Base-by-base conservation (phyloP, 2,113 vertebrate species). In the Pollimyrus isidori region DNA sequence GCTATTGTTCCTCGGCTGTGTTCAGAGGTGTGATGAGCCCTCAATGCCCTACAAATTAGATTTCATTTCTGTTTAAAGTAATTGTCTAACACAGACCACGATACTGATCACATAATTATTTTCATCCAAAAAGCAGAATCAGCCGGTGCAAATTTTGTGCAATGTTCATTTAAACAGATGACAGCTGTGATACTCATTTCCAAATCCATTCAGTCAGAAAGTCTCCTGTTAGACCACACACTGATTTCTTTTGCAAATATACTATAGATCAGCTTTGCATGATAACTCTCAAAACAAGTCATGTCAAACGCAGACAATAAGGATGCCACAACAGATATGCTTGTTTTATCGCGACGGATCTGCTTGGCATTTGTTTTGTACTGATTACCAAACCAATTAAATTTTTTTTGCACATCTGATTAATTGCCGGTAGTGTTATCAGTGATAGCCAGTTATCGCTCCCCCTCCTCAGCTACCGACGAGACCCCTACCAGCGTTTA, bases 21-120 rank as follows among this genome's bases (percentile, higher is more conserved):
- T 42, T 42, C 73, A 80, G 35, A 42, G 3, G 15, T 80, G 35
- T 42, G 73, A 69, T 42, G 35, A 6, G 7, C 39, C 35, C 35
- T 80, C 35, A 91, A 87, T 95, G 94, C 93, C 94, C 94, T 93
- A 95, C 94, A 95, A 95, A 93, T 94, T 91, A 93, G 89, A 92
- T 92, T 91, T 93, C 92, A 83, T 90, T 92, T 91, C 86, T 92
- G 90, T 93, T 93, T 90, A 91, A 93, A 91, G 91, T 92, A 91
- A 93, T 95, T 96, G 94, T 95, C 95, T 95, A 94, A 92, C 93
- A 92, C 89, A 91, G 92, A 91, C 91, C 89, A 90, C 89, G 7
- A 90, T 91, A 94, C 91, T 93, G 89, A 69, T 90, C 3, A 2
- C 91, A 89, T 94, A 92, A 93, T 94, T 93, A 91, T 92, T 94